Conservation (phyloP, 2,113 vertebrate genomes). For the Charina bottae region DNA sequence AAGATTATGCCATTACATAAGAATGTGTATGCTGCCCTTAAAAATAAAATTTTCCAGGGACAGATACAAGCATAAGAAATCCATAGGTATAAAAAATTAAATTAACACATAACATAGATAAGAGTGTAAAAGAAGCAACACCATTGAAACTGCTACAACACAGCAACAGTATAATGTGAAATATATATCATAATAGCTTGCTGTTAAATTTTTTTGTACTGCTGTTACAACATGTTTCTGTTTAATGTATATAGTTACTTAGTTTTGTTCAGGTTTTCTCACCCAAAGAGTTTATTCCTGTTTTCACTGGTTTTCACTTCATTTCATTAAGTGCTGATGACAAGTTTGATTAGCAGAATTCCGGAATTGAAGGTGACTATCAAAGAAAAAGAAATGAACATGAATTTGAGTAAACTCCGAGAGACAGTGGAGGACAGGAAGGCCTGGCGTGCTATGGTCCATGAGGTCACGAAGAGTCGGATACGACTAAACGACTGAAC, state of each 20-base stretch:
- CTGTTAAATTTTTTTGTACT: not conserved
- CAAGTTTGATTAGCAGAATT: not conserved
- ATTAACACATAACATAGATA: not conserved
- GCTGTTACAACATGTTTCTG: not conserved
- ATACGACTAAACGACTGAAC: too few relatives aligned
- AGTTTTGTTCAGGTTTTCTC: not conserved
- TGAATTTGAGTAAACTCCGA: too few relatives aligned
- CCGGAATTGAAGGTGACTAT: not conserved
- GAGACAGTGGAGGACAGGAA: too few relatives aligned
- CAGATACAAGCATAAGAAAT: not conserved
- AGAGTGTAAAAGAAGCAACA: not conserved
- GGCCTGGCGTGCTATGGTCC: too few relatives aligned
- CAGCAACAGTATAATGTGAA: not conserved
- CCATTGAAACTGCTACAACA: too few relatives aligned
- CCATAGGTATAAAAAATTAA: too few relatives aligned
- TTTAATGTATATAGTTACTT: not conserved
- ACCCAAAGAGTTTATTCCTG: not conserved
- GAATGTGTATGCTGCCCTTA: not conserved
- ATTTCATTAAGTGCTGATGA: not conserved
- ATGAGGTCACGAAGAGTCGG: too few relatives aligned
- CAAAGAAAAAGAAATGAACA: too few relatives aligned
- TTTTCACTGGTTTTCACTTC: not conserved
- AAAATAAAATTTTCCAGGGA: not conserved
- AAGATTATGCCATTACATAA: not conserved
- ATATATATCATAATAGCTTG: too few relatives aligned